These are phyloP conservation scores for Invenusta paracnida DNA, from an alignment of 2,888 invertebrate genomes.

Conservation along the genomic window DNA sequence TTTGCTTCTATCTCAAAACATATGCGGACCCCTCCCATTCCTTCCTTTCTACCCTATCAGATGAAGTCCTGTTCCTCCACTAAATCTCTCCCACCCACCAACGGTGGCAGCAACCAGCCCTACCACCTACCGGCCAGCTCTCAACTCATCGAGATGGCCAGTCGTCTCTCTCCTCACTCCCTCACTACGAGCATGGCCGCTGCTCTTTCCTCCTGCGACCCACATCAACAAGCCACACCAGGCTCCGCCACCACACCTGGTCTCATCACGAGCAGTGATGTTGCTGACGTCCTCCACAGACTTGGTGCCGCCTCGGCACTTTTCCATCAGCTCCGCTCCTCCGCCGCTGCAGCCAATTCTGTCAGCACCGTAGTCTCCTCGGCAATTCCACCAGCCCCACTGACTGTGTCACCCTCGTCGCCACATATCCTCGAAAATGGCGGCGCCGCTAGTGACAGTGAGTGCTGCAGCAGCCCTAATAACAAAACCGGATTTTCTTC, in stretches of 20 bases:
- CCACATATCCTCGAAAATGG: neutral
- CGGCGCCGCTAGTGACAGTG: neutral
- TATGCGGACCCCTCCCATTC: too few species aligned
- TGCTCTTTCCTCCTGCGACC: neutral
- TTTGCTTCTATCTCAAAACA: too few species aligned
- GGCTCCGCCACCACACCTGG: neutral
- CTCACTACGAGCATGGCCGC: slow-evolving; percentile 5
- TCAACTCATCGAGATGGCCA: slow-evolving; percentile 23
- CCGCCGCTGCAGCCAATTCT: neutral
- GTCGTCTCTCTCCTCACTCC: slow-evolving; percentile 9
- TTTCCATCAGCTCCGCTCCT: neutral
- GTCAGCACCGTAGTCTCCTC: neutral
- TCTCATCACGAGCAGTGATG: neutral
- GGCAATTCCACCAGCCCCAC: neutral
- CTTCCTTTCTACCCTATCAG: neutral
- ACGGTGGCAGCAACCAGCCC: neutral
- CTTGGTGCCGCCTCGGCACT: neutral
- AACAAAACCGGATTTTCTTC: too few species aligned
- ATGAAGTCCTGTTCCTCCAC: neutral
- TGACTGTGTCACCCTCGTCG: neutral
- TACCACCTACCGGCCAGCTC: slow-evolving; percentile 15
- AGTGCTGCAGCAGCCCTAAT: neutral
- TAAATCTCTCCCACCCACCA: neutral
- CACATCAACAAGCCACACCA: neutral
- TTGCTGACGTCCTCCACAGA: neutral